Percentiles rank a stretch among this genome's conserved stretches.
Evolutionary conservation across 2,888 invertebrate genomes (phyloP).

Genomic region (Toxonevra muliebris): DNA sequence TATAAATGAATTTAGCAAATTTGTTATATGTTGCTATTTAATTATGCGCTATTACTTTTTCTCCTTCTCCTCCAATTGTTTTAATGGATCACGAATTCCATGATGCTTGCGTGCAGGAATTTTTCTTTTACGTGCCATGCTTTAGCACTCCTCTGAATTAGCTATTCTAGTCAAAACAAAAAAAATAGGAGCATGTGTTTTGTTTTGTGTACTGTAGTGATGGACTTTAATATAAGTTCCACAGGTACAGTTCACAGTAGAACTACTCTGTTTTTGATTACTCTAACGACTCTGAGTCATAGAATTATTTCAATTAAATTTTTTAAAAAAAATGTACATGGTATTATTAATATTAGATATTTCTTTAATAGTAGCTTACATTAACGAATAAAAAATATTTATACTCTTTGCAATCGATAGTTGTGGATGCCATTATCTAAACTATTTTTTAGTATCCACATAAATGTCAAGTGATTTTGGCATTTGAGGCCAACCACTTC

Average conservation of each 20-base stretch:
- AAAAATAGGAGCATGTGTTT: neutral
- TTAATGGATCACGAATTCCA: slow-evolving; percentile 79
- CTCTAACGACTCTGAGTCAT: too few species aligned
- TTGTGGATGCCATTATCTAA: neutral
- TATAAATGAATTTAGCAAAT: slow-evolving; percentile 50
- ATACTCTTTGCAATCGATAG: neutral
- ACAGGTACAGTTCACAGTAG: neutral
- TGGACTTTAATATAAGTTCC: too few species aligned
- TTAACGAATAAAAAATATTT: too few species aligned
- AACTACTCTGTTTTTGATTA: neutral
- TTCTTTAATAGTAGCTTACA: too few species aligned
- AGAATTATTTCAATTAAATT: too few species aligned
- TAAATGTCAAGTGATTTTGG: too few species aligned
- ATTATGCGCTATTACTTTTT: slow-evolving; percentile 67
- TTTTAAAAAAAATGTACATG: too few species aligned
- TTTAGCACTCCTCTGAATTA: slow-evolving; percentile 60
- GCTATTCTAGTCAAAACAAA: neutral
- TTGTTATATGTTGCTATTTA: neutral
- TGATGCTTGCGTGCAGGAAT: slow-evolving; percentile 84
- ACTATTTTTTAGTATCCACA: slow-evolving; percentile 3
- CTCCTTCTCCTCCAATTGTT: slow-evolving; percentile 69
- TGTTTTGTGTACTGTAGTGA: neutral
- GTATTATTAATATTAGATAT: too few species aligned
- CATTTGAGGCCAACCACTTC: slow-evolving; percentile 22
- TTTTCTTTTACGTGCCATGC: slow-evolving; percentile 69